These are phyloP conservation scores for Acanthurus lineatus DNA, from an alignment of 2,797 vertebrate genomes.

Conservation along the genomic window DNA sequence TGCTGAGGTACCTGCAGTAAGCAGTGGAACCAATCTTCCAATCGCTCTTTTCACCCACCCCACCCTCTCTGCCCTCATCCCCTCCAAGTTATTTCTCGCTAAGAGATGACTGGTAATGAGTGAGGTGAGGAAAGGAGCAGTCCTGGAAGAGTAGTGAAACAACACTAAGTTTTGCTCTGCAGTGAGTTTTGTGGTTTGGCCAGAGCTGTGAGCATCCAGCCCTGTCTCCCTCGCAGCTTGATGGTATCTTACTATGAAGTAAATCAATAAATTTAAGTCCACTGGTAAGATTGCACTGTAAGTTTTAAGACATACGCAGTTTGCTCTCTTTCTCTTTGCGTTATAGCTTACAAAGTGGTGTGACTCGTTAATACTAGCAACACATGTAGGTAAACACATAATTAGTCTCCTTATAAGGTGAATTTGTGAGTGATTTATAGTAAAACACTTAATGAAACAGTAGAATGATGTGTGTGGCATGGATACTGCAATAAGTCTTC, in stretches of 20 bases:
- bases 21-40: constrained; percentile 12
- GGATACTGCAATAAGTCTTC: constrained; percentile 76
- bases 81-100: constrained; percentile 63
- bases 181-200: constrained; percentile 44
- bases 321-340: constrained; percentile 45
- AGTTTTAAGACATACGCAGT: constrained; percentile 61
- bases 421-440: constrained; percentile 78
- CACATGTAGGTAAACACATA: constrained; percentile 79
- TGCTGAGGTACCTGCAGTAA: constrained; percentile 25
- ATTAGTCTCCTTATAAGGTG: constrained; percentile 75
- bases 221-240: constrained; percentile 54
- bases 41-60: constrained; percentile 48
- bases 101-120: constrained; percentile 65
- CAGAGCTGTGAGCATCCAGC: constrained; percentile 42
- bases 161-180: constrained; percentile 52
- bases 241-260: constrained; percentile 74
- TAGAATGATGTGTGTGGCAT: constrained; percentile 80
- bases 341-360: constrained; percentile 74
- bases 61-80: constrained; percentile 58
- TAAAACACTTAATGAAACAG: constrained; percentile 83
- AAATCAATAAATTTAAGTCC: constrained; percentile 78
- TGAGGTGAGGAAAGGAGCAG: constrained; percentile 58
- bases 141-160: constrained; percentile 24
- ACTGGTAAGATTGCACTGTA: constrained; percentile 79
- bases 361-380: constrained; percentile 84